Base-by-base conservation (phyloP, 2,797 vertebrate species). In the Periparus ater region DNA sequence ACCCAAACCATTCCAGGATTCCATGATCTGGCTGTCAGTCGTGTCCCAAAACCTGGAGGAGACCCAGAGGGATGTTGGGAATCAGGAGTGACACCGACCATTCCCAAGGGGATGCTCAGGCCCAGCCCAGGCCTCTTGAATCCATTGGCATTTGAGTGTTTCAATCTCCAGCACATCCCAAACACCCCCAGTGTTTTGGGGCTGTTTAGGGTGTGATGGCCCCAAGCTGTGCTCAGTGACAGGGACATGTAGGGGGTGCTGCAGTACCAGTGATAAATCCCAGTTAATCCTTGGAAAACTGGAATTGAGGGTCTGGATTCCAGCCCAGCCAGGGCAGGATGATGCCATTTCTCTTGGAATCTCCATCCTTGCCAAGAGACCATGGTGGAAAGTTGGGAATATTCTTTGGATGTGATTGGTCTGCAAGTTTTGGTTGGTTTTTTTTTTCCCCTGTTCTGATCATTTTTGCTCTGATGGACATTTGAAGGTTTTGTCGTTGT, bases 101-200 rank as follows among this genome's bases (percentile, higher is more conserved):
- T 67, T 54, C 10, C 70, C 48, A 11, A 6, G 2, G 18, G 32
- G 4, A 1, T 8, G 32, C 26, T 50, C 44, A 26, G 54, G 61
- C 26, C 44, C 53, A 18, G 60, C 21, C 32, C 72, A 68, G 30
- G 11, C 36, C 30, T 44, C 36, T 5, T 7, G 30, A 23, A 9
- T 22, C 27, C 27, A 1, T 34, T 16, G 10, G 42, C 32, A 27
- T 58, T 30, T 10, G 8, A 12, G 25, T 2, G 9, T 40, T 53
- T 47, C 29, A 10, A 6, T 21, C 63, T 30, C 36, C 47, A 88
- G 19, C 60, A 36, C 25, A 7, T 7, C 47, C 36, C 65, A 73
- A 14, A 65, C 0, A 0, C 25, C 20, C 32, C 45, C 50, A 23
- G 13, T 4, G 2, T 25, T 76, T 13, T 23, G 47, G 45, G 66